phyloP scores from a whole-genome alignment of 2,888 invertebrate species.

The Sphaerophoria rueppellii region DNA sequence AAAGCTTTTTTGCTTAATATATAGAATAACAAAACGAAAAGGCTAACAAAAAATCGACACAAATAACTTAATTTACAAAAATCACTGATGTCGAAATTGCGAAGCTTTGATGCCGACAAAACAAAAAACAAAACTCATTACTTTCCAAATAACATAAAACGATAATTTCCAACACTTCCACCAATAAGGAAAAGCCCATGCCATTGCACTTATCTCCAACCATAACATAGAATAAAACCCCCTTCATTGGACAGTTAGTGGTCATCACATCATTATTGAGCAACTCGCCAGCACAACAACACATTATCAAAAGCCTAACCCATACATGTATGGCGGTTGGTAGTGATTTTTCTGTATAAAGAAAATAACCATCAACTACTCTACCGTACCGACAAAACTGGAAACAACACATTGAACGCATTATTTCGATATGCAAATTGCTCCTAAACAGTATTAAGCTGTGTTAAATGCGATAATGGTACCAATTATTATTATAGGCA shows the following conservation, averaged over 20 bases:
- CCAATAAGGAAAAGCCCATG: conserved; percentile 6
- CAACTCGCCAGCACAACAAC: conserved; percentile 16
- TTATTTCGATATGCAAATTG: conserved; percentile 80
- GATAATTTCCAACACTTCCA: conserved; percentile 29
- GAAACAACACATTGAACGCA: conserved; percentile 73
- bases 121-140: not conserved
- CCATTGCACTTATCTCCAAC: not conserved
- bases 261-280: conserved; percentile 8
- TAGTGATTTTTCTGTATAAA: no score
- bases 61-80: conserved; percentile 16
- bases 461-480: conserved; percentile 77
- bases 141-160: conserved; percentile 7
- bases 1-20: no score
- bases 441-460: conserved; percentile 80
- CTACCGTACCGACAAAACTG: not conserved
- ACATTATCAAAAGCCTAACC: no score
- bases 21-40: no score
- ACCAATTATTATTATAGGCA: conserved; percentile 70
- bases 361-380: not conserved
- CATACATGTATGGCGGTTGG: no score
- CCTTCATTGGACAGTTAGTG: conserved; percentile 8
- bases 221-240: not conserved
- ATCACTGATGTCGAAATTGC: not conserved
- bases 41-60: not conserved
- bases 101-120: not conserved